Conservation (phyloP, 2,113 vertebrate species). For the Jacana jacana region DNA sequence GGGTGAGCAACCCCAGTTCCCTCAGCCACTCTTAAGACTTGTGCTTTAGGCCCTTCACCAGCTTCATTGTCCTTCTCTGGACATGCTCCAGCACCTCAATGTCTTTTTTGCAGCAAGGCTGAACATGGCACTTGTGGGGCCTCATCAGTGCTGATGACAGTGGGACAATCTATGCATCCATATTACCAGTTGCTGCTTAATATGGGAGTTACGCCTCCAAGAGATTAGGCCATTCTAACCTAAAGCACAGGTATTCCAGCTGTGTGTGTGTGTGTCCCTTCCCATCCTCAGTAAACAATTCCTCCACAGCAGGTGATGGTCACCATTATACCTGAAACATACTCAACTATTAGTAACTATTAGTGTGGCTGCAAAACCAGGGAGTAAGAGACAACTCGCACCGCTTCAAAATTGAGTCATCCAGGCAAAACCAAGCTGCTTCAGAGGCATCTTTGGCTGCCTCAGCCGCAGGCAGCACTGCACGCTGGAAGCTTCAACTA, state of each 20-base stretch:
- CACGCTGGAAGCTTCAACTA: neutral
- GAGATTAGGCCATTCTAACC: neutral
- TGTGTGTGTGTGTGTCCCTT: neutral
- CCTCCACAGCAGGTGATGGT: neutral
- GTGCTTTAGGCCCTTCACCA: neutral
- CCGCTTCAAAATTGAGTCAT: neutral
- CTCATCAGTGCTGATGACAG: neutral
- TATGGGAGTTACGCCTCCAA: neutral
- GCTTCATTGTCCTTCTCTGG: neutral
- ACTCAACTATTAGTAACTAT: neutral
- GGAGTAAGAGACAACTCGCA: neutral
- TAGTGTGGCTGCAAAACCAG: neutral
- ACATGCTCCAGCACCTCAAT: neutral
- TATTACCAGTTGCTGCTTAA: neutral
- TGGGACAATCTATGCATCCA: neutral
- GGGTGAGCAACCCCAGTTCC: neutral
- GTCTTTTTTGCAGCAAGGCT: neutral
- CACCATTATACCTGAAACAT: neutral
- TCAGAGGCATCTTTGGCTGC: neutral
- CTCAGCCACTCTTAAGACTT: neutral
- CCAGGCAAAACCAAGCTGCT: neutral
- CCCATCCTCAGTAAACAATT: neutral
- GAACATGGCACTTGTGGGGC: neutral
- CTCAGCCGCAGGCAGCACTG: rapidly evolving
- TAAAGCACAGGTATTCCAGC: neutral